phyloP scores from a whole-genome alignment of 2,888 invertebrate genomes.

The Criorhina ranunculi region DNA sequence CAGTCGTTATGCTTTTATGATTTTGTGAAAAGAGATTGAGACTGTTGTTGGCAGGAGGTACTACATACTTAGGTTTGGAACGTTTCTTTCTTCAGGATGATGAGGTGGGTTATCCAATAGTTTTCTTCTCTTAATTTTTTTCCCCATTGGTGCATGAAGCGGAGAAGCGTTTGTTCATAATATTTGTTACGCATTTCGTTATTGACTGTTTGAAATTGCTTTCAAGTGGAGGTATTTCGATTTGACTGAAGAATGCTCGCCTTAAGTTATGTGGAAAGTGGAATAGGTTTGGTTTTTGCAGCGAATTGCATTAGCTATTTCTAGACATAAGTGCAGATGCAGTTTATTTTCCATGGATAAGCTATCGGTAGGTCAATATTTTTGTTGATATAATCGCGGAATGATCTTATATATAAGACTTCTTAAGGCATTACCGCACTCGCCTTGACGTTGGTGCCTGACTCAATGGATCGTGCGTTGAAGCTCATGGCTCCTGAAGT shows the following conservation, averaged over 20 bases:
- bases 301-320: too few relatives aligned
- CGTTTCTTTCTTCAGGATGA: conserved; percentile 17
- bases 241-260: neutral
- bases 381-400: too few relatives aligned
- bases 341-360: too few relatives aligned
- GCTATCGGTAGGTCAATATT: too few relatives aligned
- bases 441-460: too few relatives aligned
- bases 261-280: too few relatives aligned
- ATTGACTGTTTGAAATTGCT: conserved; percentile 34
- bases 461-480: too few relatives aligned
- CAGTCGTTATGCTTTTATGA: conserved; percentile 8
- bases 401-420: too few relatives aligned
- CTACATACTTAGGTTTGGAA: neutral
- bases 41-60: neutral
- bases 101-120: conserved; percentile 40
- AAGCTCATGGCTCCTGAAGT: too few relatives aligned
- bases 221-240: neutral
- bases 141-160: conserved; percentile 54
- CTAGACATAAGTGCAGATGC: too few relatives aligned
- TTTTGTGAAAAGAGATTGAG: conserved; percentile 10
- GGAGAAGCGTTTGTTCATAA: conserved; percentile 18
- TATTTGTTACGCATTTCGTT: conserved; percentile 42
- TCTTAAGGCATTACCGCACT: too few relatives aligned
- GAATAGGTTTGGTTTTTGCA: too few relatives aligned
- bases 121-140: neutral